Evolutionary conservation across 2,888 invertebrate genomes (phyloP), one percentile per base, ranked within the genome.

Genomic region (Meloe dianella): DNA sequence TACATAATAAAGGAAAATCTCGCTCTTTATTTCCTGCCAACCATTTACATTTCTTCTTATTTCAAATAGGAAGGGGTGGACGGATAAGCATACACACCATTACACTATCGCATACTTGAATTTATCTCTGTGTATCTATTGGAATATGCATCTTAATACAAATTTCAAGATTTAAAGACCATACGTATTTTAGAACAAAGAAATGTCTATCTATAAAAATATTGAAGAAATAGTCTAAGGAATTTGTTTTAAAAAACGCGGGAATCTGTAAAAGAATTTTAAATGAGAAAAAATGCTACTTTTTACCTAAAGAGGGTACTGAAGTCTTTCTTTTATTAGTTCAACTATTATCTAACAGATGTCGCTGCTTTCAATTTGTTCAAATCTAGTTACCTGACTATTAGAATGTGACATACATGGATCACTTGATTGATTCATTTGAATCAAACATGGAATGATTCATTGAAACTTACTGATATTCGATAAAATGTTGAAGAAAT

Each of bases 1-100:
- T 47, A 20, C 7, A 41, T 41, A 41, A 41, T 47, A 47, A 47
- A 71, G 71, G 73, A 74, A 75, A 75, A 75, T 73, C 73, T 73
- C 74, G 72, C 74, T 73, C 75, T 74, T 75, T 75, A 47, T 47
- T 47, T 47, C 47, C 47, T 2, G 3, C 2, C 20, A 47, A 47
- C 47, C 47, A 20, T 58, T 29, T 22, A 17, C 17, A 27, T 58
- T 58, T 30, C 57, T 32, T 57, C 57, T 29, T 20, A 35, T 58
- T 58, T n/a, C 38, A n/a, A 38, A 41, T 7, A 7, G n/a, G 10
- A 41, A 12, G 41, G 41, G 41, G 3, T 41, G 41, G n/a, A 41
- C 6, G 6, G 17, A n/a, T 41, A 17, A 12, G 12, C 14, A 14
- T 2, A 35, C 2, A 35, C 4, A 35, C 1, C 8, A 32, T 3